Base-by-base conservation (phyloP, 2,888 invertebrate genomes). In the Dromius quadrimaculatus region DNA sequence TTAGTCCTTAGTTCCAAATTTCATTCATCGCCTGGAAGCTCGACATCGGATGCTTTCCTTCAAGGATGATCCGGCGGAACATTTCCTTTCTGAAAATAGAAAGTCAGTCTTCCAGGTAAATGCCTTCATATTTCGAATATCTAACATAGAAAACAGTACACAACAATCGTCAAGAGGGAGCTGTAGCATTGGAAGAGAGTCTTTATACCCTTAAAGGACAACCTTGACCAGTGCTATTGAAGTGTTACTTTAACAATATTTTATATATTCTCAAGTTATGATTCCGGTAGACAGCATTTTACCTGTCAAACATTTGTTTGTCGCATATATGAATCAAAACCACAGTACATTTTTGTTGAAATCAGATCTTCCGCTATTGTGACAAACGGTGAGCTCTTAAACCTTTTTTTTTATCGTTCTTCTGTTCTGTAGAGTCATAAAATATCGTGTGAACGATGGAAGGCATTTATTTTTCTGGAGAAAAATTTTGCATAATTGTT, bases 341-440 rank as follows among this genome's bases (percentile, higher is more conserved):
- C 54, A 66, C 66, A 68, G 15, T 28, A 59, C 59, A 59, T 68
- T 68, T 68, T 68, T 68, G 43, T 59, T 59, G 32, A 66, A 41
- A 63, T 19, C 36, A 22, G 20, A 50, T 65, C 22, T 65, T 38
- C 19, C 8, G 20, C 20, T 19, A 34, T 36, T 59, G 59, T 36
- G 20, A 36, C 36, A 59, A 36, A 59, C 59, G 59, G 19, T 23
- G 36, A 15, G 15, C 9, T 23, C 15, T 5, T 2, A 11, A 5
- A 6, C 19, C 19, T 59, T 34, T 19, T 4, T 1, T 20, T 15
- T 22, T n/a, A 15, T 19, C 47, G 20, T 9, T 11, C 13, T n/a
- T n/a, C n/a, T n/a, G n/a, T n/a, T n/a, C n/a, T n/a, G n/a, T n/a
- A n/a, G n/a, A n/a, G n/a, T n/a, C n/a, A n/a, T n/a, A n/a, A n/a